Conservation (phyloP, 2,797 vertebrate species). For the Sparus aurata region DNA sequence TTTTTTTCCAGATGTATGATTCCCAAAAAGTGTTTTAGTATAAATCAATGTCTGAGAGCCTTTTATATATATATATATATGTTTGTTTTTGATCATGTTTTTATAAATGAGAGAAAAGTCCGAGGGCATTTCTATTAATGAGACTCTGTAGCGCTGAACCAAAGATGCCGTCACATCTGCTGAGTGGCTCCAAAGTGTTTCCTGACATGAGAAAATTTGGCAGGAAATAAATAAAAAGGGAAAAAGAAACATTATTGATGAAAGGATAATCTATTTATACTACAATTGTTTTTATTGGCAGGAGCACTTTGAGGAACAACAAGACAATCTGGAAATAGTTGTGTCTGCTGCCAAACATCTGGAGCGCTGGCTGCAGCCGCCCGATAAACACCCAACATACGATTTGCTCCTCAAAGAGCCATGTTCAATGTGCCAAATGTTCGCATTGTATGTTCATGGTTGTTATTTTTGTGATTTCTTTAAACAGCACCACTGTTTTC, state of each 20-base stretch:
- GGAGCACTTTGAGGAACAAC: constrained; percentile 32
- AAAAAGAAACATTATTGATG: constrained; percentile 16
- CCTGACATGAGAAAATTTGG: neutral
- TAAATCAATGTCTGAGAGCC: constrained; percentile 3
- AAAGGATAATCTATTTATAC: constrained; percentile 46
- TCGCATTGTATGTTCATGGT: constrained; percentile 16
- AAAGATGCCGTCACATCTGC: constrained; percentile 43
- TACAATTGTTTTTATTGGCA: constrained; percentile 30
- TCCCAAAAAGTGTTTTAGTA: constrained; percentile 7
- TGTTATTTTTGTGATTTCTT: constrained; percentile 38
- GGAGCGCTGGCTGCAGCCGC: constrained; percentile 22
- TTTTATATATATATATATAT: neutral
- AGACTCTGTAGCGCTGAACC: constrained; percentile 31
- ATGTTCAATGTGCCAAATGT: constrained; percentile 19
- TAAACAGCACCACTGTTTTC: constrained; percentile 18
- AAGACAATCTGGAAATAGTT: constrained; percentile 40
- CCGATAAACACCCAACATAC: neutral
- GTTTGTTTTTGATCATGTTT: constrained; percentile 20
- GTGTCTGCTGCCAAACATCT: constrained; percentile 32
- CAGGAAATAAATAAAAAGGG: constrained; percentile 33
- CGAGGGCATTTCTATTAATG: neutral
- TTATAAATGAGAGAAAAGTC: constrained; percentile 18
- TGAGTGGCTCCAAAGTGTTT: constrained; percentile 34
- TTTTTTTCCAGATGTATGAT: constrained; percentile 2
- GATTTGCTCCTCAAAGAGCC: neutral